Evolutionary conservation across 2,888 invertebrate genomes (phyloP), one percentile per base, ranked within the genome.

Genomic region (Acleris laterana): DNA sequence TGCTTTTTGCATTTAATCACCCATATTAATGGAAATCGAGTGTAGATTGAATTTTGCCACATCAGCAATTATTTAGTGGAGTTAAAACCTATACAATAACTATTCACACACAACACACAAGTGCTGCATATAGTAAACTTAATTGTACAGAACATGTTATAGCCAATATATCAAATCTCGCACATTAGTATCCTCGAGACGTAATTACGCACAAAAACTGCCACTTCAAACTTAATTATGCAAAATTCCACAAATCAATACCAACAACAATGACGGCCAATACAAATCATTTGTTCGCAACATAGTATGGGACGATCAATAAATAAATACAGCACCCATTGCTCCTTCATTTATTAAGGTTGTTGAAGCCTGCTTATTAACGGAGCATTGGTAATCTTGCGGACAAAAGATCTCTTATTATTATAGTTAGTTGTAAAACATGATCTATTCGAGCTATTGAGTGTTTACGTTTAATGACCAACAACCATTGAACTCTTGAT

Each of bases 191-290:
- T 81, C 78, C 71, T 70, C 79, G 75, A 75, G 70, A 81, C 83
- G 81, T 84, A 83, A 84, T 83, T 80, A 78, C 74, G 69, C 71
- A 84, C 85, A 89, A 89, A 88, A 90, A 90, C 84, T 88, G 84
- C 88, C 86, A 88, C 86, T 85, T 81, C 79, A 71, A 77, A 82
- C 79, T 84, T 88, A 90, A 92, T 91, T 87, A 88, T 83, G 88
- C 83, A 84, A 91, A 88, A 92, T 90, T 90, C 89, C 90, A 77
- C 85, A 85, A 80, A 80, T 75, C 73, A 74, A 83, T 73, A 84
- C 38, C 38, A 4, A 38, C 38, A 38, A 38, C 81, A 82, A 83
- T 82, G 77, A 72, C 77, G 77, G 65, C 69, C 76, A 75, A 73
- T 60, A 55, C 52, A 62, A 69, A 65, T 48, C 58, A 57, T 59